Base-by-base conservation (phyloP, 2,888 invertebrate species). In the Parnassius mnemosyne region DNA sequence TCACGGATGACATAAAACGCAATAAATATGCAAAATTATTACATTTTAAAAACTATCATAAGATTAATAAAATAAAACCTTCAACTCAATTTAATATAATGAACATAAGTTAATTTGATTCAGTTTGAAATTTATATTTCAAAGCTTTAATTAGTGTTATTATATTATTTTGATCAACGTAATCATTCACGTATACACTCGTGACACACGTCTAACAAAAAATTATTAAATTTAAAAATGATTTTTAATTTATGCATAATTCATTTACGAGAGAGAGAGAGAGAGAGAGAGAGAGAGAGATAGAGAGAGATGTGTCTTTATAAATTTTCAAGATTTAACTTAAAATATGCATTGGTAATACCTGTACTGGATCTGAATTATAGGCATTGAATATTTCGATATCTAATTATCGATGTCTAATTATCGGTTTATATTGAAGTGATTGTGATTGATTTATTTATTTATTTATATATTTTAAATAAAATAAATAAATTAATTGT, bases 1-100 rank as follows among this genome's bases (percentile, higher is more conserved):
- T 49, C 49, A 49, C 13, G 10, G 13, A 49, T 13, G 13, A 13
- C 49, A 49, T 49, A 13, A 9, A 49, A 49, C n/a, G 13, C 13
- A 16, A 60, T 60, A 43, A 60, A 60, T 55, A 43, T 54, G 44
- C 42, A 54, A 20, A 44, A 60, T 55, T n/a, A 60, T 55, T n/a
- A 46, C 11, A 46, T n/a, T 46, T 46, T n/a, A 2, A 46, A 46
- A 46, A 46, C n/a, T 12, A 12, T 12, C 7, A 7, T 44, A 52
- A 53, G 44, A 10, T 20, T 59, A 52, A 43, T 59, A 59, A 46
- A 59, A 59, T 59, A n/a, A 46, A 59, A 53, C 44, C 58, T 59
- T 59, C 52, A 59, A 41, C 34, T 59, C 10, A 34, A 12, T 46
- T 57, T 34, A 49, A 57, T 46, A 16, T 49, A 56, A 34, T 55